phyloP scores from a whole-genome alignment of 2,113 vertebrate species.

The Halcyon malimbica region DNA sequence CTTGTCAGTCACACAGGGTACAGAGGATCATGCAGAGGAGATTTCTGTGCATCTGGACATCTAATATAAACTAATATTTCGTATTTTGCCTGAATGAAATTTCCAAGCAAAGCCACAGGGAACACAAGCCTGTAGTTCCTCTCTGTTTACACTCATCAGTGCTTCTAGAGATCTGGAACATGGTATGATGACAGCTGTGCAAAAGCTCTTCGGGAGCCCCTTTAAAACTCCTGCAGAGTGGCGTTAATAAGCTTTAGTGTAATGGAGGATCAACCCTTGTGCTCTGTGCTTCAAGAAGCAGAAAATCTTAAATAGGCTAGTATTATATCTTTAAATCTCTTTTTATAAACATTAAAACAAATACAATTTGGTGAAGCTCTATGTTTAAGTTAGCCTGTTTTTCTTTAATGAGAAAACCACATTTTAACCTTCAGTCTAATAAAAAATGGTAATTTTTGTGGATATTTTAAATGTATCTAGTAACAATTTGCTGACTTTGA shows the following conservation, averaged over 20 bases:
- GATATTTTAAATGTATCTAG: slow-evolving; percentile 16
- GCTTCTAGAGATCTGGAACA: background rate
- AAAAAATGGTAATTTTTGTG: background rate
- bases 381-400: background rate
- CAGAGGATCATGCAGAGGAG: background rate
- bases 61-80: background rate
- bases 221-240: background rate
- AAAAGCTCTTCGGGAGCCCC: background rate
- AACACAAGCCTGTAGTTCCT: background rate
- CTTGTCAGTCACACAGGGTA: fast-evolving
- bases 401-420: background rate
- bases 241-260: background rate
- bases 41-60: background rate
- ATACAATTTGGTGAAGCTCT: background rate
- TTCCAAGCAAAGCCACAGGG: background rate
- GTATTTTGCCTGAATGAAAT: background rate
- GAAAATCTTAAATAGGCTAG: slow-evolving; percentile 11
- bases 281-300: slow-evolving; percentile 23
- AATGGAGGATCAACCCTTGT: background rate
- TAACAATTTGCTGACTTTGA: background rate
- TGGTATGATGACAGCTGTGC: background rate
- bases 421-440: background rate
- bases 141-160: background rate
- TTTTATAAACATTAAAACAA: background rate
- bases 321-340: background rate